Conservation (phyloP, 2,888 invertebrate species). For the Latheticus oryzae region DNA sequence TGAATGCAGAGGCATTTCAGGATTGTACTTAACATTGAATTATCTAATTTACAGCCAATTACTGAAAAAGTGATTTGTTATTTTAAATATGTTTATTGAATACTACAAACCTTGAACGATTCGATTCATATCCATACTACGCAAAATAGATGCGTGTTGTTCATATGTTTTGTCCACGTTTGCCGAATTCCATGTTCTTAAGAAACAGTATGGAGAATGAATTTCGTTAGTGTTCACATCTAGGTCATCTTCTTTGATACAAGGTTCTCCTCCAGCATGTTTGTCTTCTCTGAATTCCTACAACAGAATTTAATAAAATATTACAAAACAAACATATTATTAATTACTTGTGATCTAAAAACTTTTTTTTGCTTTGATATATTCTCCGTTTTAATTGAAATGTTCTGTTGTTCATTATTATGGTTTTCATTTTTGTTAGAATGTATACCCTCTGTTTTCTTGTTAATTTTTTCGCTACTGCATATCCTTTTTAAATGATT, state of each 20-base stretch:
- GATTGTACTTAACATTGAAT: constrained; percentile 61
- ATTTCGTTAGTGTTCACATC: constrained; percentile 42
- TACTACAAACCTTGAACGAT: constrained; percentile 51
- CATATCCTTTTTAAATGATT: constrained; percentile 43
- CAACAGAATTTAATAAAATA: too few species aligned
- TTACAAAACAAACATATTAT: too few species aligned
- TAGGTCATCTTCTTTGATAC: constrained; percentile 15
- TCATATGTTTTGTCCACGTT: constrained; percentile 56
- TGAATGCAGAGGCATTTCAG: constrained; percentile 61
- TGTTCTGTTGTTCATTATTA: too few species aligned
- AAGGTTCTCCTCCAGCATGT: constrained; percentile 45
- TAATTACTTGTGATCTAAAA: too few species aligned
- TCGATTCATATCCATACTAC: constrained; percentile 50
- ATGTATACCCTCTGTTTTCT: too few species aligned
- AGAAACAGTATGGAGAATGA: constrained; percentile 62
- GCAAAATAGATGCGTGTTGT: constrained; percentile 59
- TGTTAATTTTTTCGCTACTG: constrained; percentile 1
- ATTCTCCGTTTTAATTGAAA: too few species aligned
- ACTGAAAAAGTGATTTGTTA: too few species aligned
- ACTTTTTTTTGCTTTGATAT: too few species aligned
- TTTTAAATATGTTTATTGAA: too few species aligned
- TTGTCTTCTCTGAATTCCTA: constrained; percentile 26
- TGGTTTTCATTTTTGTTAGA: too few species aligned
- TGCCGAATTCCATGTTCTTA: constrained; percentile 60
- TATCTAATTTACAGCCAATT: constrained; percentile 64